Evolutionary conservation across 2,888 invertebrate species (phyloP).

Genomic region (Calephelis perditalis): DNA sequence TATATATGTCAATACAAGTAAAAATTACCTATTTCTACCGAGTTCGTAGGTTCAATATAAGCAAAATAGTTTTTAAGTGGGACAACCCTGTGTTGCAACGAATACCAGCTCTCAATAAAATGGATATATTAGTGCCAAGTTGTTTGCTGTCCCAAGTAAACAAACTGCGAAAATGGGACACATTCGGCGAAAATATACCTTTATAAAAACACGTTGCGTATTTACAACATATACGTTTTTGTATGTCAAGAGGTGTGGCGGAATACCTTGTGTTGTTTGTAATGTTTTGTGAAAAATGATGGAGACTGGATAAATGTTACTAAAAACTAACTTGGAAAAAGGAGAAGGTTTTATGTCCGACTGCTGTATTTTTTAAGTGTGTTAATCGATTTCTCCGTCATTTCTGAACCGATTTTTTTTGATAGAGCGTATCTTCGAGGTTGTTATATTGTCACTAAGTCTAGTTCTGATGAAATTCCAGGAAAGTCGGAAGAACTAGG

Average conservation of each 20-base stretch:
- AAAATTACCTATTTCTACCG: not conserved
- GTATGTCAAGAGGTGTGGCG: slow-evolving; percentile 3
- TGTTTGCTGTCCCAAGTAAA: slow-evolving; percentile 26
- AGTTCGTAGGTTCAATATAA: not conserved
- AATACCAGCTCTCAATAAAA: slow-evolving; percentile 20
- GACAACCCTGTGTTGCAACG: not conserved
- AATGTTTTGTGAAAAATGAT: no score
- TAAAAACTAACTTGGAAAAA: no score
- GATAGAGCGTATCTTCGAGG: no score
- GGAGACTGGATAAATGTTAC: no score
- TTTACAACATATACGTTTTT: slow-evolving; percentile 12
- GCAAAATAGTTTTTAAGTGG: not conserved
- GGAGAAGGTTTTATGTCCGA: no score
- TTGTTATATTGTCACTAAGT: no score
- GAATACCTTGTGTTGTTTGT: not conserved
- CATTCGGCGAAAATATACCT: slow-evolving; percentile 12
- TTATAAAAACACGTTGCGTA: slow-evolving; percentile 18
- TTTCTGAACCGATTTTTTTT: no score
- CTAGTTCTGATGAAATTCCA: no score
- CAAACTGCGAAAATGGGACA: slow-evolving; percentile 19
- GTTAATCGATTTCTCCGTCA: no score
- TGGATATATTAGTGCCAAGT: slow-evolving; percentile 16
- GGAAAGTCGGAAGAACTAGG: no score
- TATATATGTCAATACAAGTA: no score
- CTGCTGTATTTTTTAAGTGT: no score